Evolutionary conservation across 2,113 vertebrate genomes (phyloP).

Genomic region (Stegostoma tigrinum): DNA sequence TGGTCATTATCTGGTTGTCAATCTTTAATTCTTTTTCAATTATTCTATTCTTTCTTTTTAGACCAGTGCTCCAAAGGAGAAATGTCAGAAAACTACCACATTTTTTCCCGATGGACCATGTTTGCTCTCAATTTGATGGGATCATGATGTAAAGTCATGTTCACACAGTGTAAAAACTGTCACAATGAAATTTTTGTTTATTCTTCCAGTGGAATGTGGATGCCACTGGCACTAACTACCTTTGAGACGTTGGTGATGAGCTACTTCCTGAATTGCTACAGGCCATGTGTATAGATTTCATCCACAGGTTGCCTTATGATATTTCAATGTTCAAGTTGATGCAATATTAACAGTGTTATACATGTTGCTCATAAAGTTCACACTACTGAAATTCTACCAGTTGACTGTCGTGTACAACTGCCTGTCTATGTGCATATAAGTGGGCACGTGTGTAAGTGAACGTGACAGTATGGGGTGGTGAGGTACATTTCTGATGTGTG

Average conservation of each 20-base stretch:
- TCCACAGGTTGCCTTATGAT: background rate
- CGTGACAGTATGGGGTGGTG: background rate
- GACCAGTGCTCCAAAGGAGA: background rate
- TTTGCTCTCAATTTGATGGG: conserved; percentile 1
- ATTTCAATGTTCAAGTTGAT: background rate
- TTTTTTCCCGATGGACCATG: background rate
- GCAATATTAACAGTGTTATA: background rate
- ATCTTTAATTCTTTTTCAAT: background rate
- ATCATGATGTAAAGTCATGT: background rate
- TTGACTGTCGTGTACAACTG: background rate
- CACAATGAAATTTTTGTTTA: background rate
- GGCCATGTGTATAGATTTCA: background rate
- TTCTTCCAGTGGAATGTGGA: background rate
- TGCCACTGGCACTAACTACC: background rate
- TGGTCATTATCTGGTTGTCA: background rate
- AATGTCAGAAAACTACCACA: background rate
- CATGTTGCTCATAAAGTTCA: background rate
- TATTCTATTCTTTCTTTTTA: background rate
- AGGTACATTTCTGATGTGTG: background rate
- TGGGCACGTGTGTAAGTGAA: background rate
- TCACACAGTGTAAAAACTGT: background rate
- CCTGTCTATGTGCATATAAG: background rate
- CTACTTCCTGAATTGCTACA: background rate
- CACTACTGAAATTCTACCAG: background rate
- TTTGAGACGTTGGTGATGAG: background rate